Evolutionary conservation across 2,888 invertebrate genomes (phyloP).

Genomic region (Brachyptera risi): DNA sequence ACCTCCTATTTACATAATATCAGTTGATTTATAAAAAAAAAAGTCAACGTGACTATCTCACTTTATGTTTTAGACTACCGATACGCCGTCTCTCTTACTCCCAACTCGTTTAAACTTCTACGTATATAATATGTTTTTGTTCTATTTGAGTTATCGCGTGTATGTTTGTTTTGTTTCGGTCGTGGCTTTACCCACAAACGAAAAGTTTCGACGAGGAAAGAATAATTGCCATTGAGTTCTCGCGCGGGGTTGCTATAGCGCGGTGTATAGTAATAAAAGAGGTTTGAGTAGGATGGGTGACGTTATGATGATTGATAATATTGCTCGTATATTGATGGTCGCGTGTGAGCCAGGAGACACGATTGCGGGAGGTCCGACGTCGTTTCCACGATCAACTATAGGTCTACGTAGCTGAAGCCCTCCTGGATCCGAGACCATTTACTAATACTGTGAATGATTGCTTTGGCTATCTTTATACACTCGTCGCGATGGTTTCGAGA

Average conservation of each 20-base stretch:
- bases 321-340: background rate
- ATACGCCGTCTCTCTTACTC: no score
- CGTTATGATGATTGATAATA: slow-evolving; percentile 18
- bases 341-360: slow-evolving; percentile 5
- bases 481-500: background rate
- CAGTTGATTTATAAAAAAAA: no score
- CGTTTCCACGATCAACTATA: background rate
- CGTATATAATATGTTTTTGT: background rate
- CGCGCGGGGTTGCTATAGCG: background rate
- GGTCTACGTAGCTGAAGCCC: background rate
- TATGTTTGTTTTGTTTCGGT: background rate
- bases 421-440: background rate
- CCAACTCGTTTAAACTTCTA: no score
- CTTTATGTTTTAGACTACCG: no score
- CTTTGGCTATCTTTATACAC: background rate
- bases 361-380: background rate
- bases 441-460: slow-evolving; percentile 9
- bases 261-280: no score
- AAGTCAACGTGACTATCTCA: no score
- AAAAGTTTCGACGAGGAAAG: background rate
- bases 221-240: background rate
- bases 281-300: background rate
- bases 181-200: no score
- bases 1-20: no score
- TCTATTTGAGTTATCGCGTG: background rate